Evolutionary conservation across 2,888 invertebrate genomes (phyloP).

Genomic region (Mactromeris polynyma): DNA sequence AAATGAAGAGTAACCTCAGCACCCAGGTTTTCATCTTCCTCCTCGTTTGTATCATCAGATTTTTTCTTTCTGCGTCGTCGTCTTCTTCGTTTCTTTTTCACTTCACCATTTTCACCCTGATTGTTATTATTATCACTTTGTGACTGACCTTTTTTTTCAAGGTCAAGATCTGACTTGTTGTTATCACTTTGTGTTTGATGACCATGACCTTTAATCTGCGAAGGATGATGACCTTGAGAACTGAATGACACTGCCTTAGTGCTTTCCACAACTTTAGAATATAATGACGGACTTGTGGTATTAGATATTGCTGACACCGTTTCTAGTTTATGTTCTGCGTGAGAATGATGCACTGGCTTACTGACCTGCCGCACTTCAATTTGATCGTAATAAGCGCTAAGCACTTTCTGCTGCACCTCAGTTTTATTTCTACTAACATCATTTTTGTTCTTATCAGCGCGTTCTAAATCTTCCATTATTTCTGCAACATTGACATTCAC

Average conservation of each 20-base stretch:
- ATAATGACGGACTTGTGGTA: constrained; percentile 17
- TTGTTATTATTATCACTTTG: constrained; percentile 41
- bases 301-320: neutral
- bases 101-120: constrained; percentile 18
- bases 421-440: neutral
- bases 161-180: constrained; percentile 40
- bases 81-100: constrained; percentile 64
- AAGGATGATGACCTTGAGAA: neutral
- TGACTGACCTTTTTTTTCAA: constrained; percentile 41
- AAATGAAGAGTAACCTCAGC: constrained; percentile 79
- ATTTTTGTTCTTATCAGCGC: constrained; percentile 42
- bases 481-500: constrained; percentile 62
- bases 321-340: neutral
- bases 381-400: constrained; percentile 12
- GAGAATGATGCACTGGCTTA: neutral
- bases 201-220: constrained; percentile 32
- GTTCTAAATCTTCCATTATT: constrained; percentile 65
- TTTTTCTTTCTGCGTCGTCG: constrained; percentile 63
- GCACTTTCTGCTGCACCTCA: neutral
- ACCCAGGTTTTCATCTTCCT: constrained; percentile 56
- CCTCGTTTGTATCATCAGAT: constrained; percentile 45
- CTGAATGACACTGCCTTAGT: neutral
- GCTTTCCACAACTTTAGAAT: constrained; percentile 25
- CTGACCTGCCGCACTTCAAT: neutral
- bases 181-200: constrained; percentile 23